phyloP scores from a whole-genome alignment of 2,888 invertebrate species.

The Drosophila algonquin region DNA sequence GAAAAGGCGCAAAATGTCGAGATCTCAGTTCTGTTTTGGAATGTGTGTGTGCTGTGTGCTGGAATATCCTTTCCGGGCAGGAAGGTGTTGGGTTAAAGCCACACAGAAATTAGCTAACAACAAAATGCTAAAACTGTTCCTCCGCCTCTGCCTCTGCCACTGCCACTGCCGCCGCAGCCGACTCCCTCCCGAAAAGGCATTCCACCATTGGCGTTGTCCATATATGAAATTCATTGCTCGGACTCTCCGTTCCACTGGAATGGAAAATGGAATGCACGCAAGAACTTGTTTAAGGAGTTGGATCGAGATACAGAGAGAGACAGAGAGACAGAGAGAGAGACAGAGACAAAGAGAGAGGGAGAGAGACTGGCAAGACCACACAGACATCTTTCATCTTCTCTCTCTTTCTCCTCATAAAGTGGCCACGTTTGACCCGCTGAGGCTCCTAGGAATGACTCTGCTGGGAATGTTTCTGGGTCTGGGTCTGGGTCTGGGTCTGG shows the following conservation, averaged over 20 bases:
- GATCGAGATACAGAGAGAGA: conserved; percentile 31
- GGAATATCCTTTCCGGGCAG: too few species aligned
- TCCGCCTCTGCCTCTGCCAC: too few species aligned
- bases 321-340: conserved; percentile 23
- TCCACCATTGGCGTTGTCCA: conserved; percentile 57
- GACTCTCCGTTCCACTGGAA: conserved; percentile 36
- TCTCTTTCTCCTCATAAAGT: conserved; percentile 50
- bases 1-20: conserved; percentile 45
- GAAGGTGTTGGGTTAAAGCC: conserved; percentile 51
- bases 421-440: conserved; percentile 80
- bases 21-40: conserved; percentile 5
- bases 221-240: conserved; percentile 72
- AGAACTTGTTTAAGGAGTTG: conserved; percentile 76
- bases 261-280: conserved; percentile 44
- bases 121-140: conserved; percentile 25
- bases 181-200: conserved; percentile 55
- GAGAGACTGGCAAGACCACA: conserved; percentile 52
- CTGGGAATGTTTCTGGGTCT: conserved; percentile 66
- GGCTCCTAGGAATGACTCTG: conserved; percentile 11
- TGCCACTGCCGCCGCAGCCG: neutral
- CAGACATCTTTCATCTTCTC: conserved; percentile 42
- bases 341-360: conserved; percentile 11
- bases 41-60: neutral
- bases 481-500: conserved; percentile 28
- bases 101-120: conserved; percentile 51